phyloP scores from a whole-genome alignment of 1,140 invertebrate genomes.

The Drosophila subpulchrella region DNA sequence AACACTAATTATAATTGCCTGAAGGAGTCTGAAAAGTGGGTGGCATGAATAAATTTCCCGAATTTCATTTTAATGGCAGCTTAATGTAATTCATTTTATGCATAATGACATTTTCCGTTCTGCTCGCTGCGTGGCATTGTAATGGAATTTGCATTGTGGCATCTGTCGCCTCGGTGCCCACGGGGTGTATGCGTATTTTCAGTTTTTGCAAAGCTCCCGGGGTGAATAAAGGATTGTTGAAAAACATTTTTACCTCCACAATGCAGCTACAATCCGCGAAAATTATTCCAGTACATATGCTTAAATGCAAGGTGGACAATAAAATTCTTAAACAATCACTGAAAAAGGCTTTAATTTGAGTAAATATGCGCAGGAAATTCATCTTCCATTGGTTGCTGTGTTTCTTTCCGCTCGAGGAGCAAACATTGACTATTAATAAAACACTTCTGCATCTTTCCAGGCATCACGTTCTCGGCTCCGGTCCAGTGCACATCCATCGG shows the following conservation, averaged over 20 bases:
- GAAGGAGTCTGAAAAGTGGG: conserved; percentile 3
- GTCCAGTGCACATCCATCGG: conserved; percentile 39
- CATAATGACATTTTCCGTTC: conserved; percentile 38
- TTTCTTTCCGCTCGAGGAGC: conserved; percentile 1
- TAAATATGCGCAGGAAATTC: background rate
- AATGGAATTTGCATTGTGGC: conserved; percentile 54
- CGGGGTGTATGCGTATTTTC: conserved; percentile 56
- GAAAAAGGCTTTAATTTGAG: conserved; percentile 1
- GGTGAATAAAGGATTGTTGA: background rate
- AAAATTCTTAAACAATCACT: background rate
- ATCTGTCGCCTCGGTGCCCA: conserved; percentile 20
- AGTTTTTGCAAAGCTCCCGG: conserved; percentile 7
- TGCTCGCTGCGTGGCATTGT: conserved; percentile 8
- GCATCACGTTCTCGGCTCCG: conserved; percentile 30
- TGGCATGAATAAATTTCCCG: conserved; percentile 3
- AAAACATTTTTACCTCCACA: conserved; percentile 5
- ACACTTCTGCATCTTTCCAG: conserved; percentile 44
- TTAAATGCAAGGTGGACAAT: background rate
- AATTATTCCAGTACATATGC: conserved; percentile 2
- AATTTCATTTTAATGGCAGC: conserved; percentile 51
- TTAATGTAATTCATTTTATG: conserved; percentile 45
- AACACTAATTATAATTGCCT: conserved; percentile 46
- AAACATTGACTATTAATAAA: conserved; percentile 67
- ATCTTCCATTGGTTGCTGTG: conserved; percentile 13
- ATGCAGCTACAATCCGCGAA: background rate